Evolutionary conservation across 2,888 invertebrate genomes (phyloP), one percentile per base, ranked within the genome.

Genomic region (Synanthedon formicaeformis): DNA sequence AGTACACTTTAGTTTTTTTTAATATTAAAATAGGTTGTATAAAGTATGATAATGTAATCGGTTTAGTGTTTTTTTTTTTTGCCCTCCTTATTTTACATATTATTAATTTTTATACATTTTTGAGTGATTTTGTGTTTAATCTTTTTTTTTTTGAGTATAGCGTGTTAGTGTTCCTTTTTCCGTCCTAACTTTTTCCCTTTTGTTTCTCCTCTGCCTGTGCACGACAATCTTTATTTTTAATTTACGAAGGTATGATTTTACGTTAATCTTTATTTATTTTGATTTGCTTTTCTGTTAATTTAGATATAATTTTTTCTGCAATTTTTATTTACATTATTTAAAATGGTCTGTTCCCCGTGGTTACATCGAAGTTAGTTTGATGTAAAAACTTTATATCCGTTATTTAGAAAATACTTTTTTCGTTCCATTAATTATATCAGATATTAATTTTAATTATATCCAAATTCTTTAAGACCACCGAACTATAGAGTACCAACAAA

Each of bases 181-280:
- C 82, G 79, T 83, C 85, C 84, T 65, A 60, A 18, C n/a, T 40
- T 59, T 61, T 66, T 56, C 61, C 67, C 62, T 63, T 62, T 67
- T 67, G 58, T 60, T 57, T 61, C 48, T 16, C 11, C 23, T 67
- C 69, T 71, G 70, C 67, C 73, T 68, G 60, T 72, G 80, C 80
- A 81, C 81, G 81, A 82, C 84, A 78, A 74, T 69, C 76, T 69
- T 71, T 75, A 75, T 73, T 69, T 66, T 52, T 48, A 45, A 1
- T 10, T 34, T 45, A 55, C 52, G 41, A 45, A 52, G 48, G 40
- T 50, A 51, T 55, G 49, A 52, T 62, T 52, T 48, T 50, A 16
- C 40, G 13, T 4, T 45, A 45, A 14, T 34, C 3, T 34, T 8
- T 34, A 34, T 34, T 34, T 34, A 10, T 34, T 8, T 34, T 34